Evolutionary conservation across 2,113 vertebrate genomes (phyloP).

Genomic region (Onychostoma macrolepis): DNA sequence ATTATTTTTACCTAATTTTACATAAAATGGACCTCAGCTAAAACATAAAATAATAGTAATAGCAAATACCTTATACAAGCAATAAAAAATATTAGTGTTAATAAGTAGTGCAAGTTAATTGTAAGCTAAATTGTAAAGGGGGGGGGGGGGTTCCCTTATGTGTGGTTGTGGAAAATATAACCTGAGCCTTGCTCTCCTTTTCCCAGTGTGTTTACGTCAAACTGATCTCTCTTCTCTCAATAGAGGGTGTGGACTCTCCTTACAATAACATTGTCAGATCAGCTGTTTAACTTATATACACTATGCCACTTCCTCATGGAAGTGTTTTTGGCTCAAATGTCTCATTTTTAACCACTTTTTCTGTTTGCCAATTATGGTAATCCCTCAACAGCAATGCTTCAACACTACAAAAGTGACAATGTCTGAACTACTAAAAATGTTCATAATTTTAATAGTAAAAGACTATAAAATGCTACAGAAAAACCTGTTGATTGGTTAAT

Average conservation of each 20-base stretch:
- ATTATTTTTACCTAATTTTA: neutral
- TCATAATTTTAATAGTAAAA: too few relatives aligned
- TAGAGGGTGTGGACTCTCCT: slow-evolving; percentile 49
- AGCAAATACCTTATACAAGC: neutral
- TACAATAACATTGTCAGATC: neutral
- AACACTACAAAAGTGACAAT: neutral
- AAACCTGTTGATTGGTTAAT: too few relatives aligned
- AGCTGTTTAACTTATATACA: slow-evolving; percentile 3
- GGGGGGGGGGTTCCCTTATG: neutral
- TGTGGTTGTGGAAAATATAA: slow-evolving; percentile 19
- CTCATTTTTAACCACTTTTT: neutral
- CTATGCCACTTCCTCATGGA: neutral
- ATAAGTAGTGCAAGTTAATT: neutral
- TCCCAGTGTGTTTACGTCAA: slow-evolving; percentile 3
- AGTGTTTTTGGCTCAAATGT: neutral
- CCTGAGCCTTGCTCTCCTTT: slow-evolving; percentile 38
- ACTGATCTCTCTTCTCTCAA: slow-evolving; percentile 7
- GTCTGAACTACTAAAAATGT: neutral
- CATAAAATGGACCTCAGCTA: neutral
- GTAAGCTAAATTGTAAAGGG: too few relatives aligned
- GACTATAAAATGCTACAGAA: too few relatives aligned
- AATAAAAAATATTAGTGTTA: neutral
- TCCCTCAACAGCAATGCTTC: neutral
- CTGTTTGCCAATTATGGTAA: neutral
- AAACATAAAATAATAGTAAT: neutral